Conservation (phyloP, 2,113 vertebrate species). For the Panthera leo region DNA sequence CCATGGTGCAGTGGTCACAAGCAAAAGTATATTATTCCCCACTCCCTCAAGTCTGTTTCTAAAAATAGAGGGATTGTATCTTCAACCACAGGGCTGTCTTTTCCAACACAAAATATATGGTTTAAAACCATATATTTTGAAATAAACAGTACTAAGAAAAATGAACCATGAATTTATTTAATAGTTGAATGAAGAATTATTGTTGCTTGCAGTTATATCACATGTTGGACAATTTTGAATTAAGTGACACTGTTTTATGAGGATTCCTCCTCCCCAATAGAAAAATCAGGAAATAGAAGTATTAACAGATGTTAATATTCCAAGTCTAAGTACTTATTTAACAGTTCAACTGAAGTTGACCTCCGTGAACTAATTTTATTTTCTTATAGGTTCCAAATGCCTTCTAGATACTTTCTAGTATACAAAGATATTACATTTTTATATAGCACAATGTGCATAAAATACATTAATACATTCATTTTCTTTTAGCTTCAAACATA, state of each 20-base stretch:
- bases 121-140: not conserved
- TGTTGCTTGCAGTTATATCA: not conserved
- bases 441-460: not conserved
- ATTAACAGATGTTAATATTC: not conserved
- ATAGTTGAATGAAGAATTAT: slow-evolving; percentile 6
- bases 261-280: not conserved
- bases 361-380: not conserved
- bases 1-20: not conserved
- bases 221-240: not conserved
- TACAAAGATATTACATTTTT: not conserved
- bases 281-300: slow-evolving; percentile 1
- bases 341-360: not conserved
- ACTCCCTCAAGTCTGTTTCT: not conserved
- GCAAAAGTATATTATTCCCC: not conserved
- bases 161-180: not conserved
- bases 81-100: not conserved
- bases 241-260: not conserved
- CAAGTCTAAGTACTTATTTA: not conserved
- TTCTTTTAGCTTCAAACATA: not conserved
- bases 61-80: not conserved
- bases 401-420: not conserved
- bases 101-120: not conserved
- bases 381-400: not conserved
- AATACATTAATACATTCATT: not conserved
- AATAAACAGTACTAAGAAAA: not conserved